Conservation (phyloP, 2,888 invertebrate genomes). For the Odontocerum albicorne region DNA sequence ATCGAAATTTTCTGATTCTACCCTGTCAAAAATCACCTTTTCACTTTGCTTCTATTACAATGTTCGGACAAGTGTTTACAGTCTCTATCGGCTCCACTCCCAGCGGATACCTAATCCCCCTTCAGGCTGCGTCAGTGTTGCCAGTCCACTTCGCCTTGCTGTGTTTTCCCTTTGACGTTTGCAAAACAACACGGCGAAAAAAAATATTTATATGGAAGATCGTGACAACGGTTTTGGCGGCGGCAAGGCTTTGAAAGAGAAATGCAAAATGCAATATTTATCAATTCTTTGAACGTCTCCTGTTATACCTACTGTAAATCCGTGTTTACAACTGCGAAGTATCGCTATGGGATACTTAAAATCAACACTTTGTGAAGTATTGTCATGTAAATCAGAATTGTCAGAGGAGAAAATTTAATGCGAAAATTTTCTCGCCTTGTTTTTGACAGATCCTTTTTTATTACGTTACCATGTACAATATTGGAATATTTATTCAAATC, state of each 20-base stretch:
- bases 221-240: constrained; percentile 1
- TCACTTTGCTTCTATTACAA: constrained; percentile 7
- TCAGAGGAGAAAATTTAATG: no score
- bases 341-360: not conserved
- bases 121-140: no score
- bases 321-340: not conserved
- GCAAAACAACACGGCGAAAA: not conserved
- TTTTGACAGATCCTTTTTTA: no score
- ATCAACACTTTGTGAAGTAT: not conserved
- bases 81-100: constrained; percentile 17
- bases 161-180: not conserved
- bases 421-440: no score
- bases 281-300: constrained; percentile 1
- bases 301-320: not conserved
- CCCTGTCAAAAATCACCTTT: constrained; percentile 8
- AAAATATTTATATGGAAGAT: not conserved
- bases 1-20: not conserved
- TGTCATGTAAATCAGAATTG: no score
- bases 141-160: constrained; percentile 24
- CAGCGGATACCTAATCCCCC: not conserved
- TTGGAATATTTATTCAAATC: no score
- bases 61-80: constrained; percentile 24
- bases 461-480: no score
- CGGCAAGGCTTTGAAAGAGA: constrained; percentile 6
- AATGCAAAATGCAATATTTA: constrained; percentile 25